A percentile compares a stretch with the other conserved stretches of the same genome.
phyloP scores from a whole-genome alignment of 2,888 invertebrate species.

The Leucania comma region DNA sequence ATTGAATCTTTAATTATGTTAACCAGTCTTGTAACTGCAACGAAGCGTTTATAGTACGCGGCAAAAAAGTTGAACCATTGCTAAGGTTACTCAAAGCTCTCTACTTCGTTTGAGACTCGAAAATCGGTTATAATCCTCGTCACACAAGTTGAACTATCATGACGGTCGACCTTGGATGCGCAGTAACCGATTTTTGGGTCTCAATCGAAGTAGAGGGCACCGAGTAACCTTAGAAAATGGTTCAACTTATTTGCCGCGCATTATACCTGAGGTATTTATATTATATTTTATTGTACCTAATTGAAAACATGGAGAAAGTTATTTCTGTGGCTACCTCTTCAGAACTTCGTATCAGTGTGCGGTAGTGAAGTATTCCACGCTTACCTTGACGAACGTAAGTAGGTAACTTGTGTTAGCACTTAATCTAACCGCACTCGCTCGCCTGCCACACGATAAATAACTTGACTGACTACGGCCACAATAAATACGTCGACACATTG shows the following conservation, averaged over 20 bases:
- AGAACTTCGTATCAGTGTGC: conserved; percentile 21
- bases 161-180: too few species aligned
- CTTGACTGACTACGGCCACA: conserved; percentile 26
- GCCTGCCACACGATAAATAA: conserved; percentile 55
- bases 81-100: too few species aligned
- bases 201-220: too few species aligned
- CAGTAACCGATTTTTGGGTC: too few species aligned
- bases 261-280: conserved; percentile 5
- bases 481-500: conserved; percentile 16
- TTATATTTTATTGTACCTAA: conserved; percentile 24
- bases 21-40: conserved; percentile 1
- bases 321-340: conserved; percentile 17
- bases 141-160: too few species aligned
- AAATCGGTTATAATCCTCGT: too few species aligned
- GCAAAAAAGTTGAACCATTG: too few species aligned
- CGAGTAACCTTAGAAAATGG: too few species aligned
- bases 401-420: conserved; percentile 66
- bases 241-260: too few species aligned
- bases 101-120: too few species aligned
- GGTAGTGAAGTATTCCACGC: conserved; percentile 35
- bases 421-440: conserved; percentile 51
- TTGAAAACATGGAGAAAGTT: conserved; percentile 51
- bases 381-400: conserved; percentile 62
- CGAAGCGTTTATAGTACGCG: too few species aligned
- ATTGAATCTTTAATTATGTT: conserved; percentile 30